Percentiles rank a stretch among this genome's conserved stretches.
These are phyloP conservation scores for Aleiodes testaceus DNA, from an alignment of 2,888 invertebrate species.

Conservation along the genomic window DNA sequence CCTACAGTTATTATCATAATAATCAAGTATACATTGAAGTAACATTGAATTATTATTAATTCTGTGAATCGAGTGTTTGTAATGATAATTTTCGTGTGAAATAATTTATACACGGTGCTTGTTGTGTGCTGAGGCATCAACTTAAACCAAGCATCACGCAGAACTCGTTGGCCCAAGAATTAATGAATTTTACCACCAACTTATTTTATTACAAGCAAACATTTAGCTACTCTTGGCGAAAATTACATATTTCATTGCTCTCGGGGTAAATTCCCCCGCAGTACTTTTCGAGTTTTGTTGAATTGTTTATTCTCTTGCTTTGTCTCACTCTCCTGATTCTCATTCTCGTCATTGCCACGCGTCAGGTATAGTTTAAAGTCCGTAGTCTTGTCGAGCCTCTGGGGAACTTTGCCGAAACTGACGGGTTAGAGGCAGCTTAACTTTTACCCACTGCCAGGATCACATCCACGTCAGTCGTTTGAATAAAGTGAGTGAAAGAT, in stretches of 20 bases:
- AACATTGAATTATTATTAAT: slow-evolving; percentile 36
- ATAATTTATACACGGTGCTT: neutral
- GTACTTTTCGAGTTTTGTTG: neutral
- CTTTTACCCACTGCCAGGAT: too few species aligned
- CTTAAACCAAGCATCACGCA: neutral
- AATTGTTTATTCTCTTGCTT: neutral
- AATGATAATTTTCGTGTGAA: slow-evolving; percentile 40
- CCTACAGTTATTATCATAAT: slow-evolving; percentile 54
- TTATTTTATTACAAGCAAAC: neutral
- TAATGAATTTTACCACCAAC: neutral
- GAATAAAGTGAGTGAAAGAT: too few species aligned
- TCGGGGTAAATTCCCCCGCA: neutral
- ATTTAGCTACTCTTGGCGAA: neutral
- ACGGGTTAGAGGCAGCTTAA: neutral
- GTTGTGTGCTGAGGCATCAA: too few species aligned
- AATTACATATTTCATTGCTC: slow-evolving; percentile 11
- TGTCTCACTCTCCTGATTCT: too few species aligned
- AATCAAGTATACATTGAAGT: slow-evolving; percentile 36
- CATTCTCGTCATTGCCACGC: neutral
- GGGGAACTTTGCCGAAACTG: neutral
- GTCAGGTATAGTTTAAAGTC: neutral
- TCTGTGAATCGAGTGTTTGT: slow-evolving; percentile 35
- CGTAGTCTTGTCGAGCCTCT: neutral
- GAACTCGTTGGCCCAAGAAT: slow-evolving; percentile 5
- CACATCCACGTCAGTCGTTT: too few species aligned